Evolutionary conservation across 2,888 invertebrate genomes (phyloP).

Genomic region (Rhagonycha fulva): DNA sequence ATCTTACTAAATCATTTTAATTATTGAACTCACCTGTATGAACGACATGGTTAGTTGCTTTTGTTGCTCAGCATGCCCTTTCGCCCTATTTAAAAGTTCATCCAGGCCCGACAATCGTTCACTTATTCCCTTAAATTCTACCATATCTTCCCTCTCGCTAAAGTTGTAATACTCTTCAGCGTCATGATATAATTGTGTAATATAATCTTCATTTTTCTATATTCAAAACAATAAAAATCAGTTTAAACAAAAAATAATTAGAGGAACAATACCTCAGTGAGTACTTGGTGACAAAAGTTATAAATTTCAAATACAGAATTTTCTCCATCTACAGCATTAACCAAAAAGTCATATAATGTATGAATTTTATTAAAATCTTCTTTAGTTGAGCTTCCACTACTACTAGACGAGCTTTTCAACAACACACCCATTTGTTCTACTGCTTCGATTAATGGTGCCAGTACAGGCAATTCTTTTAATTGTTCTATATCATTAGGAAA

Average conservation of each 20-base stretch:
- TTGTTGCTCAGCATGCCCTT: neutral
- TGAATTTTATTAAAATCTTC: neutral
- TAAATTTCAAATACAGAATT: constrained; percentile 47
- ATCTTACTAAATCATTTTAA: neutral
- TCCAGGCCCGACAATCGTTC: neutral
- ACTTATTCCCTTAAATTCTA: neutral
- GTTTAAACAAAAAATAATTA: neutral
- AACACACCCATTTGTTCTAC: constrained; percentile 8
- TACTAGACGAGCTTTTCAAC: neutral
- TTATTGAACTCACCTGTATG: neutral
- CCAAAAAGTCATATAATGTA: constrained; percentile 56
- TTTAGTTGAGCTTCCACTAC: neutral
- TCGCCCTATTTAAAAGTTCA: neutral
- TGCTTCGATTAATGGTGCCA: constrained; percentile 69
- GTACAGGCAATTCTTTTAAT: constrained; percentile 80
- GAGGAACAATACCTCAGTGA: neutral
- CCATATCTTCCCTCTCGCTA: neutral
- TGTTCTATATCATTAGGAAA: constrained; percentile 76
- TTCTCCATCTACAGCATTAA: constrained; percentile 80
- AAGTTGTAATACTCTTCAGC: neutral
- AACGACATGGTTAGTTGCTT: neutral
- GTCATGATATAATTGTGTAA: neutral
- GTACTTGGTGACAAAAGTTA: neutral
- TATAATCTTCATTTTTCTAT: neutral
- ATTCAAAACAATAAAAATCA: neutral